These are phyloP conservation scores for Paedocypris micromegethes DNA, from an alignment of 2,797 vertebrate species.

Conservation along the genomic window DNA sequence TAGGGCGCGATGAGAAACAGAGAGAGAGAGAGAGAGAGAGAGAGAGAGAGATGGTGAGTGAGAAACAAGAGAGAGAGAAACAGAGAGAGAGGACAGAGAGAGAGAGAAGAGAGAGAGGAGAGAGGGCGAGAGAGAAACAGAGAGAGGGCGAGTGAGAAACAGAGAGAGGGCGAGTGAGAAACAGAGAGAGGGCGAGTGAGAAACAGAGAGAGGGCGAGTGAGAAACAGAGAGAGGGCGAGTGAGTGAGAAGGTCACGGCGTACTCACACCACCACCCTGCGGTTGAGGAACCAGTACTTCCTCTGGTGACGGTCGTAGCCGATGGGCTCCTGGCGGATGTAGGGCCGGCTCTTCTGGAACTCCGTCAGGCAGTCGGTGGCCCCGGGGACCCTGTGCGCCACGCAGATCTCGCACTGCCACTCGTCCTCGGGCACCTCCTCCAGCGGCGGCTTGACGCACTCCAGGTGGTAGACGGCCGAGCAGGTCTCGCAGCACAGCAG, in stretches of 20 bases:
- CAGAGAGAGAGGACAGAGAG: too few relatives aligned
- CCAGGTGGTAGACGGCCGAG: conserved; percentile 94
- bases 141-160: too few relatives aligned
- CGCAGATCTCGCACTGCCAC: conserved; percentile 98
- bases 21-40: too few relatives aligned
- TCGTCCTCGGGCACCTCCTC: conserved; percentile 94
- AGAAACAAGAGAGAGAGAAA: too few relatives aligned
- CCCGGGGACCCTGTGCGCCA: conserved; percentile 91
- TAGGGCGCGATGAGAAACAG: too few relatives aligned
- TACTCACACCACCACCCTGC: conserved; percentile 95
- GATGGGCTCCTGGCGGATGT: conserved; percentile 91
- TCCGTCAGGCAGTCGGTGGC: conserved; percentile 92
- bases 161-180: too few relatives aligned
- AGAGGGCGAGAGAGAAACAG: too few relatives aligned
- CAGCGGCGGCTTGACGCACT: conserved; percentile 93
- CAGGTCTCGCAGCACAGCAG: conserved; percentile 98
- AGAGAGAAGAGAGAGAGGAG: too few relatives aligned
- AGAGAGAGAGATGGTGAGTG: too few relatives aligned
- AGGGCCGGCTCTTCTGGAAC: conserved; percentile 91
- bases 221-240: too few relatives aligned
- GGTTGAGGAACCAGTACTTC: conserved; percentile 97
- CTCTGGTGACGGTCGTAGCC: conserved; percentile 91
- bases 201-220: too few relatives aligned
- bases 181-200: too few relatives aligned
- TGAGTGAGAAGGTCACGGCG: neutral